phyloP scores from a whole-genome alignment of 2,113 vertebrate species.

The Rhinogobius similis region DNA sequence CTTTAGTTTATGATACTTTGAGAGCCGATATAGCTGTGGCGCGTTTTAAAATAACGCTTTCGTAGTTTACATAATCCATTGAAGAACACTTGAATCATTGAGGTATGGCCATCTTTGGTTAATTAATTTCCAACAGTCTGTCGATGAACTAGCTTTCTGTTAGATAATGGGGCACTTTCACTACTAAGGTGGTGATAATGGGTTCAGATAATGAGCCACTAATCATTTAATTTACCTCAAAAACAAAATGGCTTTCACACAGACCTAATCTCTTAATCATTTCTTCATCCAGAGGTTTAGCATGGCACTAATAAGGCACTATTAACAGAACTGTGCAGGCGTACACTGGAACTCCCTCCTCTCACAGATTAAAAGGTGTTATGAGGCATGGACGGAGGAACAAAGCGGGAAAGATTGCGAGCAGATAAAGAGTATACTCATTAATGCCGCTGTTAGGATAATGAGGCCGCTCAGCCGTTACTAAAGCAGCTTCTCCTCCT shows the following conservation, averaged over 20 bases:
- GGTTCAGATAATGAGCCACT: constrained; percentile 71
- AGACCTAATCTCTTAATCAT: constrained; percentile 73
- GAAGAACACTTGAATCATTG: constrained; percentile 28
- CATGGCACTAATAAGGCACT: constrained; percentile 63
- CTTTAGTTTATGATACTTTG: background rate
- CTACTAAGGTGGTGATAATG: constrained; percentile 70
- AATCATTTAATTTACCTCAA: constrained; percentile 69
- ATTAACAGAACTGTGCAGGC: constrained; percentile 32
- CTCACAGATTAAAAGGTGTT: constrained; percentile 64
- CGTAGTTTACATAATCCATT: constrained; percentile 21
- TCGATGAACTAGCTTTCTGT: constrained; percentile 57
- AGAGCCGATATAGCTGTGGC: background rate
- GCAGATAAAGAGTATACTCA: constrained; percentile 64
- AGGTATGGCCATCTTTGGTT: constrained; percentile 62
- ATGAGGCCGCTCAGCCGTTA: constrained; percentile 54
- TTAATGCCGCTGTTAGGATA: constrained; percentile 61
- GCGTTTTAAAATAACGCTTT: background rate
- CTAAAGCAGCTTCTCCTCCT: constrained; percentile 20
- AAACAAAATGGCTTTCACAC: constrained; percentile 61
- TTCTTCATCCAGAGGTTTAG: constrained; percentile 53
- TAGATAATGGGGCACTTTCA: constrained; percentile 68
- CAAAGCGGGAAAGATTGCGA: constrained; percentile 67
- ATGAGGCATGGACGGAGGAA: constrained; percentile 59
- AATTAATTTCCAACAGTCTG: constrained; percentile 62
- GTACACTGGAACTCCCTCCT: constrained; percentile 41